Conservation (phyloP, 2,113 vertebrate genomes). For the Actenoides hombroni region DNA sequence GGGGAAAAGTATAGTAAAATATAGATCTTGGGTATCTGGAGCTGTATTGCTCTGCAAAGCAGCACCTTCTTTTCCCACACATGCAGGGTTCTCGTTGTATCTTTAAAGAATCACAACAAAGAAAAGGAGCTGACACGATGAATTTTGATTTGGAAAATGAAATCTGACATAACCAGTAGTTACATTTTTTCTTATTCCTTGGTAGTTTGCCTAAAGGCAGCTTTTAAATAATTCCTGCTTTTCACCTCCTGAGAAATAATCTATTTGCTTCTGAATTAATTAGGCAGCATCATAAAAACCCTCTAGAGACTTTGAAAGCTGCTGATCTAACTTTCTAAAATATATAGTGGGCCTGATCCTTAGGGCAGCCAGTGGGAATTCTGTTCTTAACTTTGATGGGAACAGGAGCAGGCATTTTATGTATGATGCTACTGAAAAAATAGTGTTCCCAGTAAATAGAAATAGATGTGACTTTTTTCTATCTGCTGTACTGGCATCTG, state of each 20-base stretch:
- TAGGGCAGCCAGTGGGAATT: background rate
- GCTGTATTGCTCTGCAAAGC: background rate
- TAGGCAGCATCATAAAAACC: constrained; percentile 47
- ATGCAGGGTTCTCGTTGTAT: background rate
- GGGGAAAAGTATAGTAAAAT: background rate
- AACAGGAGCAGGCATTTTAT: background rate
- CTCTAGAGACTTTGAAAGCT: constrained; percentile 34
- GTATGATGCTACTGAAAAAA: background rate
- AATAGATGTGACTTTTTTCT: background rate
- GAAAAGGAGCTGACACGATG: constrained; percentile 56
- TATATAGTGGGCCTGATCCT: background rate
- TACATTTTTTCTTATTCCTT: constrained; percentile 66
- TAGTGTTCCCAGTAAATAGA: background rate
- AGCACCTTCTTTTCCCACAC: background rate
- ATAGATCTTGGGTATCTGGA: background rate
- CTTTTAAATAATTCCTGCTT: constrained; percentile 69
- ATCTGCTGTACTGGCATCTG: background rate
- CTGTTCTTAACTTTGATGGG: background rate
- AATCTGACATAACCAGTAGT: constrained; percentile 71
- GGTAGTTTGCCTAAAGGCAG: constrained; percentile 66
- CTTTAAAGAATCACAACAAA: constrained; percentile 31
- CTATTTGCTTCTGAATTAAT: constrained; percentile 65
- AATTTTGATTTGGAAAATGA: constrained; percentile 62
- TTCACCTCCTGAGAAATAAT: constrained; percentile 63
- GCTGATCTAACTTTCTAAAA: constrained; percentile 29